Evolutionary conservation across 2,888 invertebrate genomes (phyloP).

Genomic region (Mantis religiosa): DNA sequence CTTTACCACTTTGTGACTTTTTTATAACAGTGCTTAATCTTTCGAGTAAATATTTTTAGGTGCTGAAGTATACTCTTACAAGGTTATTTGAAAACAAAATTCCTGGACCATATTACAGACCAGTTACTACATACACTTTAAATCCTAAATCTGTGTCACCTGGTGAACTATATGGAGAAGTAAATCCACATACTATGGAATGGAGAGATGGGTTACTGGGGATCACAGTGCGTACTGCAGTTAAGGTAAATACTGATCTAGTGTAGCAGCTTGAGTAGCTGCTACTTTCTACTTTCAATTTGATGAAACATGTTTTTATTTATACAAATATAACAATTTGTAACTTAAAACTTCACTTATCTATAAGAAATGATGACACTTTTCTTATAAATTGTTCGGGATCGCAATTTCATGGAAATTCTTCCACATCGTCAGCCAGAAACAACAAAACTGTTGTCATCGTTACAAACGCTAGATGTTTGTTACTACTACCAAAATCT

Average conservation of each 20-base stretch:
- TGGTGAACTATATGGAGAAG: constrained; percentile 84
- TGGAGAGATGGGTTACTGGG: constrained; percentile 89
- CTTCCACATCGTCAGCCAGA: no score
- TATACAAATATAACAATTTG: no score
- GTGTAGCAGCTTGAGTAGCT: no score
- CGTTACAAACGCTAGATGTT: no score
- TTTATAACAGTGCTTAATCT: neutral
- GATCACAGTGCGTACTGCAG: constrained; percentile 57
- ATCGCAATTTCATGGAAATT: no score
- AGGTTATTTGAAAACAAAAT: constrained; percentile 59
- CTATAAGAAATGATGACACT: no score
- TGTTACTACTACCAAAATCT: no score
- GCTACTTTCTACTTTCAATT: no score
- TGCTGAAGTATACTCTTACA: constrained; percentile 64
- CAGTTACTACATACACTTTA: constrained; percentile 72
- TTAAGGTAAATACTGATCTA: constrained; percentile 45
- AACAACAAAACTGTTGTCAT: no score
- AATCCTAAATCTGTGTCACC: constrained; percentile 87
- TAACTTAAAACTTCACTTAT: no score
- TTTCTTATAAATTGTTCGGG: no score
- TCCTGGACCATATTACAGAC: constrained; percentile 59
- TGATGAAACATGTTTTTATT: no score
- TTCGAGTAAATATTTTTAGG: constrained; percentile 46
- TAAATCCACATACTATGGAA: constrained; percentile 77
- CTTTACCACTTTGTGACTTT: constrained; percentile 18